Evolutionary conservation across 2,888 invertebrate genomes (phyloP).

Genomic region (Melieria crassipennis): DNA sequence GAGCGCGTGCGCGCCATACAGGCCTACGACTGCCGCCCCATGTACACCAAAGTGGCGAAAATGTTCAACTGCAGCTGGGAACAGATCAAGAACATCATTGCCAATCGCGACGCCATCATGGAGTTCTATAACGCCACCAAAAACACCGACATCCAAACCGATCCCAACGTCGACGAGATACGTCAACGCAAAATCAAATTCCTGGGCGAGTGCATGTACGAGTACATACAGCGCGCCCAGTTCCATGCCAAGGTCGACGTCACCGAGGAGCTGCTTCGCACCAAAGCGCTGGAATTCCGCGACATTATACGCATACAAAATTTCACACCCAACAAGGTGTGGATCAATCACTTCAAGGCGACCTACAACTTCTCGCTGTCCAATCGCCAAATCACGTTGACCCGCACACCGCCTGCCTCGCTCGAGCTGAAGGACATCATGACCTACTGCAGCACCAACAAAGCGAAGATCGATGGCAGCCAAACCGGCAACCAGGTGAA

Average conservation of each 20-base stretch:
- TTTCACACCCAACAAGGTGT: constrained; percentile 55
- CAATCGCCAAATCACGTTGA: constrained; percentile 55
- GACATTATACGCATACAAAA: constrained; percentile 52
- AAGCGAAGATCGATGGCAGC: constrained; percentile 17
- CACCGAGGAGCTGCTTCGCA: constrained; percentile 55
- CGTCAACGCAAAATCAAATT: constrained; percentile 55
- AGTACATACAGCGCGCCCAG: constrained; percentile 59
- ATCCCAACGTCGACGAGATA: constrained; percentile 48
- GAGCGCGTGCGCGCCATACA: constrained; percentile 60
- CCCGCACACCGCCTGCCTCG: constrained; percentile 52
- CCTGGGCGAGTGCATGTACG: constrained; percentile 60
- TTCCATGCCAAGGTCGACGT: constrained; percentile 52
- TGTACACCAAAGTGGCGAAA: constrained; percentile 61
- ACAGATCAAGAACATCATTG: constrained; percentile 60
- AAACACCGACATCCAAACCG: constrained; percentile 38
- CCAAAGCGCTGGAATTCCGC: constrained; percentile 54
- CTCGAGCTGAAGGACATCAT: constrained; percentile 57
- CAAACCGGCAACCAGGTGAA: constrained; percentile 5
- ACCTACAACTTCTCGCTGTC: constrained; percentile 55
- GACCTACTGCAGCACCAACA: constrained; percentile 51
- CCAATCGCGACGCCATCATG: constrained; percentile 57
- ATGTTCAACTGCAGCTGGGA: constrained; percentile 63
- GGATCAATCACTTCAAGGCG: constrained; percentile 59
- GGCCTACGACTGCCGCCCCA: constrained; percentile 59
- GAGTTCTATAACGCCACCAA: constrained; percentile 56